Base-by-base conservation (phyloP, 2,113 vertebrate genomes). In the Brachirus orientalis region DNA sequence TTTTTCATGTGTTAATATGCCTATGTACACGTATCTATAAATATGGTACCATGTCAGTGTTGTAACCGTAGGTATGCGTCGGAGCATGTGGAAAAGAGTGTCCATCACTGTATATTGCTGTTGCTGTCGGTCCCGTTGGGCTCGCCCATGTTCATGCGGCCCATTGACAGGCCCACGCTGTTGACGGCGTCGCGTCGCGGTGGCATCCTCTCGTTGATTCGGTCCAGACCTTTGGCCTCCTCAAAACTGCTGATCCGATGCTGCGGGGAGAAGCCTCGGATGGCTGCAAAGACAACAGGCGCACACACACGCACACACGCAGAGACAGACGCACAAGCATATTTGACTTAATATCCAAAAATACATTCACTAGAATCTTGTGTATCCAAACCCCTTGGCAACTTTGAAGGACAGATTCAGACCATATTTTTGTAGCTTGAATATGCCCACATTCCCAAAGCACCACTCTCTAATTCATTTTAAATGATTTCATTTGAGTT, bases 81-180 rank as follows among this genome's bases (percentile, higher is more conserved):
- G 59, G 79, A 55, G 69, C 60, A 14, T 51, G 60, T 73, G 69
- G 19, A n/a, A n/a, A n/a, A n/a, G 53, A 45, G 45, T 54, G 46
- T 80, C 66, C 83, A 87, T 94, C 92, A 93, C 92, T 93, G 91
- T 77, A 93, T 91, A 91, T 94, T 94, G 91, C 93, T 93, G 91
- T 94, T 94, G 90, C 87, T 93, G 67, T 94, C 93, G 33, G 93
- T 93, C 56, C 93, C 93, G n/a, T 94, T 94, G 84, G 93, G 89
- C 77, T 94, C 92, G 7, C 89, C 88, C 90, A 93, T 90, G 86
- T 93, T 92, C 93, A 93, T 92, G 76, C 91, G 90, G 50, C 92
- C 92, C 91, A 93, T 93, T 6, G 93, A 93, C 74, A 92, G 67
- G 28, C 93, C 92, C 83, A 92, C 90, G 16, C 90, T 93, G 90